A percentile compares a stretch with the other conserved stretches of the same genome.
These are phyloP conservation scores for Leptogaster cylindrica DNA, from an alignment of 2,888 invertebrate species.

Conservation along the genomic window DNA sequence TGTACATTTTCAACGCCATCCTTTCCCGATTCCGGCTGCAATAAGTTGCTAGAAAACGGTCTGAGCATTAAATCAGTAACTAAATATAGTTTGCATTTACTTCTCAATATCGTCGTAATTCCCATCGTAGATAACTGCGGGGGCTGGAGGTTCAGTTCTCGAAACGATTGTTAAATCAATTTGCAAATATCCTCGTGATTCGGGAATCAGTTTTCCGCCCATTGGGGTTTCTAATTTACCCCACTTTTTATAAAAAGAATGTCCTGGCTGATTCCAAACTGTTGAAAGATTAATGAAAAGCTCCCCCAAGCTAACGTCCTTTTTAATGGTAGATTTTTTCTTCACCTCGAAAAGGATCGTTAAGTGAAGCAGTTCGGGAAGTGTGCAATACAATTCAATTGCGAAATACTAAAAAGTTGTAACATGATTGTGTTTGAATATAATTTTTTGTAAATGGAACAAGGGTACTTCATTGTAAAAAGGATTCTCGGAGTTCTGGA, in stretches of 20 bases:
- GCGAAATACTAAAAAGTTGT: constrained; percentile 72
- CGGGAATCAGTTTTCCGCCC: constrained; percentile 61
- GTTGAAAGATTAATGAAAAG: constrained; percentile 70
- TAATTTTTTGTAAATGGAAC: not conserved
- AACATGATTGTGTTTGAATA: no score
- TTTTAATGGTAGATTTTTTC: constrained; percentile 62
- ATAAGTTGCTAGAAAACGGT: constrained; percentile 67
- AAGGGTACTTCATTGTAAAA: constrained; percentile 71
- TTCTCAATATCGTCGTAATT: constrained; percentile 76
- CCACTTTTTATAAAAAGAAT: constrained; percentile 87
- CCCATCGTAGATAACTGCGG: constrained; percentile 55
- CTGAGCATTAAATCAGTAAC: not conserved
- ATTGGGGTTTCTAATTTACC: constrained; percentile 74
- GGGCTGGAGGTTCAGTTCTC: constrained; percentile 69
- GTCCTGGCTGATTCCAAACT: constrained; percentile 78
- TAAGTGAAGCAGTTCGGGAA: constrained; percentile 66
- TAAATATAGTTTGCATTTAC: constrained; percentile 48
- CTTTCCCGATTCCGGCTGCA: constrained; percentile 66
- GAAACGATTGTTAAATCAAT: constrained; percentile 78
- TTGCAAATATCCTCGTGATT: constrained; percentile 78
- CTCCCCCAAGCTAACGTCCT: constrained; percentile 67
- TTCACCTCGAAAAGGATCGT: constrained; percentile 69
- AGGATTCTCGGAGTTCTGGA: constrained; percentile 68
- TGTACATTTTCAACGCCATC: constrained; percentile 63
- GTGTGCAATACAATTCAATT: constrained; percentile 68